These are phyloP conservation scores for Melikaiella ostensackeni DNA, from an alignment of 2,888 invertebrate genomes.

Conservation along the genomic window DNA sequence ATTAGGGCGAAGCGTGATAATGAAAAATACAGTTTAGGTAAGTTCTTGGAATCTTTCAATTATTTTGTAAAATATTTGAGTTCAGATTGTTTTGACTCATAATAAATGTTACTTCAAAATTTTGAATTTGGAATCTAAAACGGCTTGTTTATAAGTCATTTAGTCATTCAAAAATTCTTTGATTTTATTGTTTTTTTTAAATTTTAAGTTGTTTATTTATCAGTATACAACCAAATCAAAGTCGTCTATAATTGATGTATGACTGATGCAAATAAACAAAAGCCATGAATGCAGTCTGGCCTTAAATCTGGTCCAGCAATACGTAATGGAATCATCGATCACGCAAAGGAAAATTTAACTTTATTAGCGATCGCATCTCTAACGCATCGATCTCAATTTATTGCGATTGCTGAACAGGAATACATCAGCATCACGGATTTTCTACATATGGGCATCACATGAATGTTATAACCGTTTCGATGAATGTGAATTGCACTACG, in stretches of 20 bases:
- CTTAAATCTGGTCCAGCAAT: constrained; percentile 23
- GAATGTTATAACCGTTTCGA: constrained; percentile 30
- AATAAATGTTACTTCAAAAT: too few relatives aligned
- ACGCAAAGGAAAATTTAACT: constrained; percentile 35
- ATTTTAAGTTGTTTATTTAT: too few relatives aligned
- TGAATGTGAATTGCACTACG: constrained; percentile 15
- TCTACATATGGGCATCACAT: constrained; percentile 30
- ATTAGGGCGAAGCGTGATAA: too few relatives aligned
- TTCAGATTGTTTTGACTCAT: too few relatives aligned
- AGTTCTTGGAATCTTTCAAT: too few relatives aligned
- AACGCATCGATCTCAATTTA: constrained; percentile 39
- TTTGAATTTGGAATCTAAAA: too few relatives aligned
- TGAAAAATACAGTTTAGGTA: too few relatives aligned
- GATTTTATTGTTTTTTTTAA: too few relatives aligned
- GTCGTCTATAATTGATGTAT: neutral
- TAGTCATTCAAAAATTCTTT: too few relatives aligned
- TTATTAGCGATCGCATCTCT: constrained; percentile 36
- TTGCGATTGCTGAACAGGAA: constrained; percentile 32
- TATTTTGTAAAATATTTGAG: too few relatives aligned
- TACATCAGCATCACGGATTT: constrained; percentile 32
- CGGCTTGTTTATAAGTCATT: too few relatives aligned
- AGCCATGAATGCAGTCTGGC: constrained; percentile 6
- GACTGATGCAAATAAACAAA: constrained; percentile 25
- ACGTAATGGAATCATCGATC: constrained; percentile 34
- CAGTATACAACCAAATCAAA: neutral